Evolutionary conservation across 2,797 vertebrate genomes (phyloP).

Genomic region (Xenopus petersii): DNA sequence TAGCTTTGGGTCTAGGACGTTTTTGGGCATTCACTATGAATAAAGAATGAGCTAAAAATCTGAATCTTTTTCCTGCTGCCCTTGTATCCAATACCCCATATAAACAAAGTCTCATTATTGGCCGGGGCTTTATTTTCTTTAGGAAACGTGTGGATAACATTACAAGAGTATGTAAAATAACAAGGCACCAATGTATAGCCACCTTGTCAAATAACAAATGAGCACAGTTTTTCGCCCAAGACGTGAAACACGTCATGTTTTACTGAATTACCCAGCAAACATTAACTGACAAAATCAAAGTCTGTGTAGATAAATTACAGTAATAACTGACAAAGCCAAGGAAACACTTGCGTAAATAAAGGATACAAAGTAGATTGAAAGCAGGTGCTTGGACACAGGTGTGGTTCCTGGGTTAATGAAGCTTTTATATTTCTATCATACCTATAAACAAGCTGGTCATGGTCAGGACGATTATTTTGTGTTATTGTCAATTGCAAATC

Average conservation of each 20-base stretch:
- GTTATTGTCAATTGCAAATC: too few relatives aligned
- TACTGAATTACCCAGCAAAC: background rate
- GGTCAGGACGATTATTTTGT: too few relatives aligned
- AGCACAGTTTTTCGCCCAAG: conserved; percentile 9
- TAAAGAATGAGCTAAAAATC: conserved; percentile 19
- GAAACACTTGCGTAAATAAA: too few relatives aligned
- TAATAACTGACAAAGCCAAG: too few relatives aligned
- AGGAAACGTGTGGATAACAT: conserved; percentile 29
- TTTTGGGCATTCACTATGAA: conserved; percentile 27
- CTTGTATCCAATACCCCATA: conserved; percentile 22
- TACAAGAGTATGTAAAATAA: conserved; percentile 36
- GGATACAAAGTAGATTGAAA: too few relatives aligned
- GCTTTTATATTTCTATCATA: too few relatives aligned
- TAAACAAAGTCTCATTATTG: conserved; percentile 35
- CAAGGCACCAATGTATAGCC: conserved; percentile 24
- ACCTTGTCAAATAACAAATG: conserved; percentile 37
- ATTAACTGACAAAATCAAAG: background rate
- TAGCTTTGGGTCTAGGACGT: conserved; percentile 16
- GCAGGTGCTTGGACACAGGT: too few relatives aligned
- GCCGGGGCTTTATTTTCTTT: conserved; percentile 22
- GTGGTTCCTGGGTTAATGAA: too few relatives aligned
- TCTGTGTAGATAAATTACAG: too few relatives aligned
- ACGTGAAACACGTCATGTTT: background rate
- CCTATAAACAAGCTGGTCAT: too few relatives aligned
- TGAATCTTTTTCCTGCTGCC: background rate